These are phyloP conservation scores for Parascotia fuliginaria DNA, from an alignment of 2,888 invertebrate genomes.

Conservation along the genomic window DNA sequence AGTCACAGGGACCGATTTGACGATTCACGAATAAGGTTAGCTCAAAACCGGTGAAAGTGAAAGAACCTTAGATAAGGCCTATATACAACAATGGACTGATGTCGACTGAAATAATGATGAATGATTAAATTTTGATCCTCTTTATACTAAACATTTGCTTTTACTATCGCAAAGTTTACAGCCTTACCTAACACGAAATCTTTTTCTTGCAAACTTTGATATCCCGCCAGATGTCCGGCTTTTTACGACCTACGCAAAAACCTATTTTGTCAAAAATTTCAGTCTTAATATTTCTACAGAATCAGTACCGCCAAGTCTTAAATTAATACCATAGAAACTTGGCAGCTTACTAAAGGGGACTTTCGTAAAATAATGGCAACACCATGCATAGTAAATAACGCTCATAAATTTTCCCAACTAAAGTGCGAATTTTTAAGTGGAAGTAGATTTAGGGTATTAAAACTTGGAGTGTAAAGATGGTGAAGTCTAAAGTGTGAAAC, in stretches of 20 bases:
- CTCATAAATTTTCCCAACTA: constrained; percentile 19
- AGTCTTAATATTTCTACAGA: constrained; percentile 12
- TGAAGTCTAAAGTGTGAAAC: not conserved
- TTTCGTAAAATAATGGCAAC: constrained; percentile 28
- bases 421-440: constrained; percentile 12
- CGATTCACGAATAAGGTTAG: too few species aligned
- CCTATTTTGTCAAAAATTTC: constrained; percentile 9
- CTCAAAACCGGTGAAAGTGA: too few species aligned
- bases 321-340: constrained; percentile 41
- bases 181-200: constrained; percentile 17
- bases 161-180: constrained; percentile 1
- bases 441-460: not conserved
- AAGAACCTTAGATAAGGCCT: too few species aligned
- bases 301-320: constrained; percentile 22
- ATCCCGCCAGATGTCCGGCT: constrained; percentile 29
- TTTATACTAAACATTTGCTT: too few species aligned
- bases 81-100: too few species aligned
- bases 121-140: too few species aligned
- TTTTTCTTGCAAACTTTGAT: constrained; percentile 25
- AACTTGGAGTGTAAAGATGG: not conserved
- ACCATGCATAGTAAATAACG: constrained; percentile 40
- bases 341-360: constrained; percentile 20
- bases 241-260: constrained; percentile 34
- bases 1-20: too few species aligned
- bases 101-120: too few species aligned